Percentiles rank a stretch among this genome's conserved stretches.
Conservation (phyloP, 2,113 vertebrate species). For the Clinocottus analis region DNA sequence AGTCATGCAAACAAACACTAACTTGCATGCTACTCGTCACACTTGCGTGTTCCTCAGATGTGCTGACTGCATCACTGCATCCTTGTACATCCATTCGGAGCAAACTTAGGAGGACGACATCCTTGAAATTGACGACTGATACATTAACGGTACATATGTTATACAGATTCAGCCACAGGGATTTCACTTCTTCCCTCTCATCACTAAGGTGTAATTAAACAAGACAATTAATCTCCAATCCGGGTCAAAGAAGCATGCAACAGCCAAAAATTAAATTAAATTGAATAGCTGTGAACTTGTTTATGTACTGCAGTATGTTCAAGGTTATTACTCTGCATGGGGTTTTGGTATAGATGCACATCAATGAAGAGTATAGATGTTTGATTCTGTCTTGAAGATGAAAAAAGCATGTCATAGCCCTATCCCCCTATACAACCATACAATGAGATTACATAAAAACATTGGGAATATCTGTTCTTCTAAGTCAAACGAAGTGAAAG, state of each 20-base stretch:
- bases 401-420: constrained; percentile 23
- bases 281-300: constrained; percentile 26
- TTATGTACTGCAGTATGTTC: constrained; percentile 12
- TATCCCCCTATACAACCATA: constrained; percentile 11
- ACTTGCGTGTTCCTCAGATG: constrained; percentile 17
- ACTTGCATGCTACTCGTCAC: constrained; percentile 5
- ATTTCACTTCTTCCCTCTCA: constrained; percentile 60
- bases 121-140: constrained; percentile 57
- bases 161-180: constrained; percentile 52
- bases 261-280: too few relatives aligned
- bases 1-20: constrained; percentile 22
- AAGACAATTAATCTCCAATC: constrained; percentile 68
- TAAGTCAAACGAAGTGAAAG: constrained; percentile 25
- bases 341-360: constrained; percentile 1
- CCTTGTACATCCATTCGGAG: constrained; percentile 58
- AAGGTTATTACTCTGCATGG: constrained; percentile 30
- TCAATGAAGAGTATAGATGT: constrained; percentile 8
- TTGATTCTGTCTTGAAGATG: constrained; percentile 27
- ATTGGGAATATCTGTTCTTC: constrained; percentile 21
- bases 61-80: constrained; percentile 62
- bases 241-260: constrained; percentile 49
- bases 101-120: constrained; percentile 41
- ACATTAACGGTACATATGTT: constrained; percentile 55
- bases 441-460: constrained; percentile 32
- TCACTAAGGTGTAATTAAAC: constrained; percentile 74